Percentiles rank a stretch among this genome's conserved stretches.
Conservation (phyloP, 2,113 vertebrate species). For the Mustelus asterias region DNA sequence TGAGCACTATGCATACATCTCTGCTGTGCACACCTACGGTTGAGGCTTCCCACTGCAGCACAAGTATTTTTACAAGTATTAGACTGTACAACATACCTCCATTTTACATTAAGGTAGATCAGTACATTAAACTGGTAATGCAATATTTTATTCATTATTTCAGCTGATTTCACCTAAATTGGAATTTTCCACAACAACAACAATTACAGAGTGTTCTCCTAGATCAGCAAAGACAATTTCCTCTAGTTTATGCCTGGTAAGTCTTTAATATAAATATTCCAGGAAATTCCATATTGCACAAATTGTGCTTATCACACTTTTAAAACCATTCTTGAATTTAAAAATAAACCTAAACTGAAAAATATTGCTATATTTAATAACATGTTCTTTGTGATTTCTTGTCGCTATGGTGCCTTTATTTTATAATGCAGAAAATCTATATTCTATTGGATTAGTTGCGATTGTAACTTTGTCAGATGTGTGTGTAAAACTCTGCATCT, state of each 20-base stretch:
- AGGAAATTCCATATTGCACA: not conserved
- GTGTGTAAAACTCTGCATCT: not conserved
- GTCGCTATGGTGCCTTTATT: not conserved
- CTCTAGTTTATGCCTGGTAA: constrained; percentile 24
- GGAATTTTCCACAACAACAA: constrained; percentile 33
- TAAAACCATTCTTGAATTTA: not conserved
- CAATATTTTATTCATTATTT: not conserved
- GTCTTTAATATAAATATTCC: not conserved
- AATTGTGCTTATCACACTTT: not conserved
- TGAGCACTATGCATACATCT: not conserved
- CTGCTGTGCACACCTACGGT: not conserved
- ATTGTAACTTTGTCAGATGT: not conserved
- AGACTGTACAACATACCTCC: not conserved
- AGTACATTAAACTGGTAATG: not conserved
- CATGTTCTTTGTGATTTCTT: not conserved
- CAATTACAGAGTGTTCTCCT: constrained; percentile 1
- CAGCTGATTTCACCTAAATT: constrained; percentile 27
- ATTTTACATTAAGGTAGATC: not conserved
- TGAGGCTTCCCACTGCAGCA: not conserved
- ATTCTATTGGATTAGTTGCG: not conserved
- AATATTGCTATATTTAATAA: not conserved
- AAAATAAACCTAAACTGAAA: not conserved
- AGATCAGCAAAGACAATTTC: constrained; percentile 26
- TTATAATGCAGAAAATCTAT: not conserved
- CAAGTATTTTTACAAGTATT: not conserved